A percentile compares a stretch with the other conserved stretches of the same genome.
Evolutionary conservation across 1,140 invertebrate species (phyloP).

Genomic region (Drosophila mayri): DNA sequence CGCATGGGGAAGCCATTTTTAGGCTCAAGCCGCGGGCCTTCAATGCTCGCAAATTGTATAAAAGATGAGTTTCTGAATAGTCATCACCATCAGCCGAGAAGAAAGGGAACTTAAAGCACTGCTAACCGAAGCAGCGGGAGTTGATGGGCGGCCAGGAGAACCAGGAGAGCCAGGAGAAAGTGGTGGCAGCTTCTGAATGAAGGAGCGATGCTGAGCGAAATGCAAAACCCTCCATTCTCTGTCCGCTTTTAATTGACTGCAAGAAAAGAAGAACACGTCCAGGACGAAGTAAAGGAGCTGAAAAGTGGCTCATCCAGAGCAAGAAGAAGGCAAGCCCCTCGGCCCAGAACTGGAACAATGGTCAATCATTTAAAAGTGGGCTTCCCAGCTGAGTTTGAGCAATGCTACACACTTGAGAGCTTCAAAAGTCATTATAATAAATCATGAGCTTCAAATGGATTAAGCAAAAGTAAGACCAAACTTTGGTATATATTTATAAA

Average conservation of each 20-base stretch:
- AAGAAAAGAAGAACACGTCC: slow-evolving; percentile 30
- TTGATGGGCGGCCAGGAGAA: neutral
- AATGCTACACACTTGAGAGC: slow-evolving; percentile 1
- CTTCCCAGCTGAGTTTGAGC: slow-evolving; percentile 3
- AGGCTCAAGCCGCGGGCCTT: slow-evolving; percentile 77
- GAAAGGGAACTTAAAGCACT: slow-evolving; percentile 28
- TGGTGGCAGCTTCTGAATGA: neutral
- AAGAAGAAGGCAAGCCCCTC: slow-evolving; percentile 15
- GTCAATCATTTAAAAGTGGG: slow-evolving; percentile 20
- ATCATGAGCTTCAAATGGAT: slow-evolving; percentile 9
- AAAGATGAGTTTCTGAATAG: slow-evolving; percentile 66
- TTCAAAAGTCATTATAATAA: slow-evolving; percentile 11
- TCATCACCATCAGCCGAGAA: slow-evolving; percentile 19
- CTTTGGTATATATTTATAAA: too few species aligned
- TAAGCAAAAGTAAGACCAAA: neutral
- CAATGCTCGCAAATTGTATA: slow-evolving; percentile 75
- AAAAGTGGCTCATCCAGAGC: slow-evolving; percentile 52
- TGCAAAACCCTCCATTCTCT: slow-evolving; percentile 64
- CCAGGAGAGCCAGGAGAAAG: neutral
- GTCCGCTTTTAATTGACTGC: slow-evolving; percentile 72
- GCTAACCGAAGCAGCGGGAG: slow-evolving; percentile 1
- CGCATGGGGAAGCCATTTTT: slow-evolving; percentile 57
- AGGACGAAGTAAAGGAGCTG: slow-evolving; percentile 49
- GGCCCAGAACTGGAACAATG: slow-evolving; percentile 7
- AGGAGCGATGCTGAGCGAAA: slow-evolving; percentile 40